These are phyloP conservation scores for Rhinopithecus roxellana DNA, from an alignment of 2,113 vertebrate species.

Conservation along the genomic window DNA sequence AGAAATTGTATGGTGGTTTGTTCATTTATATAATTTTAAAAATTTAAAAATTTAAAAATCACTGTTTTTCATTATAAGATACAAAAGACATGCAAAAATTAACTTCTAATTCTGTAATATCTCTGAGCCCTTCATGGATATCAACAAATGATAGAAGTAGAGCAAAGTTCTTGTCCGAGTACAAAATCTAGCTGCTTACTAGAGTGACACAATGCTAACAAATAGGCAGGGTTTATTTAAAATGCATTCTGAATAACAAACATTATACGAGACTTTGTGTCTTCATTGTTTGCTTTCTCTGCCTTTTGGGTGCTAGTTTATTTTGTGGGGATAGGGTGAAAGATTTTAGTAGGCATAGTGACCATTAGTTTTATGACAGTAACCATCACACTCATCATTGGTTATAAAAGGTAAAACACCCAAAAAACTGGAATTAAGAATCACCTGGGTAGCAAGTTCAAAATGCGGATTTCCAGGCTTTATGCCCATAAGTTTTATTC, in stretches of 20 bases:
- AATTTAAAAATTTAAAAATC: not conserved
- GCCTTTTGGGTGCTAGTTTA: not conserved
- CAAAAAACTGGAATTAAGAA: not conserved
- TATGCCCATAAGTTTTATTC: not conserved
- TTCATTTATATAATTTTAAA: constrained; percentile 23
- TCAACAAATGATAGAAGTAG: constrained; percentile 24
- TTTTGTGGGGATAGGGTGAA: not conserved
- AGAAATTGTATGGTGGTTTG: not conserved
- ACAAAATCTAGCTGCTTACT: not conserved
- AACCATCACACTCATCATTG: not conserved
- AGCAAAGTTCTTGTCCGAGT: not conserved
- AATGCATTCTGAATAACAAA: not conserved
- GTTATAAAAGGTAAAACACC: not conserved
- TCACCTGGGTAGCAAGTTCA: not conserved
- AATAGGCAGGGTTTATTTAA: not conserved
- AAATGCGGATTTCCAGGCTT: not conserved
- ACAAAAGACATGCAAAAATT: not conserved
- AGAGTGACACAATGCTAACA: not conserved
- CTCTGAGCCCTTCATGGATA: not conserved
- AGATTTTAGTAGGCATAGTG: not conserved
- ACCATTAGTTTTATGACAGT: not conserved
- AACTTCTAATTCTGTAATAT: not conserved
- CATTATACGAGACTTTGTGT: not conserved
- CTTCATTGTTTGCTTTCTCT: not conserved
- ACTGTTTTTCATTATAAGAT: not conserved